These are phyloP conservation scores for Hemiprocne comata DNA, from an alignment of 2,113 vertebrate genomes.

Conservation along the genomic window DNA sequence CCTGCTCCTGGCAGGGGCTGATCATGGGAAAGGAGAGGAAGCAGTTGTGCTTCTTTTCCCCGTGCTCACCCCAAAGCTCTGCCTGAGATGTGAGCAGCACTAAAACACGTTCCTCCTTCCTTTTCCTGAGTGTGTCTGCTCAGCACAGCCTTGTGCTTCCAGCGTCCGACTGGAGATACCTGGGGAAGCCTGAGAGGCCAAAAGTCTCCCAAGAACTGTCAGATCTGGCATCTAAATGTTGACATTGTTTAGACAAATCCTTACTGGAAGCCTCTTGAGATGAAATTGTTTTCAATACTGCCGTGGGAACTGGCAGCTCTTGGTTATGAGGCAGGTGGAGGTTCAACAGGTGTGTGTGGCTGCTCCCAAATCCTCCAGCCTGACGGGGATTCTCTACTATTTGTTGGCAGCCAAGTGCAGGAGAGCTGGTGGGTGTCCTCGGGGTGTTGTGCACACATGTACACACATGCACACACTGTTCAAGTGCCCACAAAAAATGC, in stretches of 20 bases:
- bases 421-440: not conserved
- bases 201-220: not conserved
- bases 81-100: not conserved
- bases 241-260: not conserved
- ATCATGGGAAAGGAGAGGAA: not conserved
- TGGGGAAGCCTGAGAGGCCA: not conserved
- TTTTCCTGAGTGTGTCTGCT: not conserved
- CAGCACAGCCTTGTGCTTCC: not conserved
- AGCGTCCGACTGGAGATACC: not conserved
- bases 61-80: not conserved
- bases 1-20: not conserved
- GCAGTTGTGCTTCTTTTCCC: not conserved
- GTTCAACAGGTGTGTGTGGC: not conserved
- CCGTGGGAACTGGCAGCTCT: not conserved
- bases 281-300: not conserved
- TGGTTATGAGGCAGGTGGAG: not conserved
- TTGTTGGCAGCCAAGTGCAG: not conserved
- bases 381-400: not conserved
- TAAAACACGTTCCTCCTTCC: not conserved
- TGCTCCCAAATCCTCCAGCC: not conserved
- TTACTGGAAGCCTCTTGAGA: not conserved
- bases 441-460: not conserved
- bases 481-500: not conserved
- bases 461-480: rapidly evolving
- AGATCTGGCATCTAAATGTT: not conserved